phyloP scores from a whole-genome alignment of 1,140 invertebrate genomes.

The Formica exsecta region DNA sequence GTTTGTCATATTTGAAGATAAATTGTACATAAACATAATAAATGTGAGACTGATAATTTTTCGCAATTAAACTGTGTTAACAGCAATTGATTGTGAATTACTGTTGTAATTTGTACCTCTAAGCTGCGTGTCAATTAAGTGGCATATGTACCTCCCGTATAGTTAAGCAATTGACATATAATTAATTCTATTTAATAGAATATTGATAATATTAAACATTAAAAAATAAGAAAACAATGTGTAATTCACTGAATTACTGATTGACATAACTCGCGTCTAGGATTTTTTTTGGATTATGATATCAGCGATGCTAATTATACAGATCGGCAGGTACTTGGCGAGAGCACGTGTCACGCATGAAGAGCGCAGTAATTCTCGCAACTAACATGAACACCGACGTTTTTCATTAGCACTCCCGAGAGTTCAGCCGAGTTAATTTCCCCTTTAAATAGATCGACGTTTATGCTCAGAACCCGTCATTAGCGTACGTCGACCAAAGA shows the following conservation, averaged over 20 bases:
- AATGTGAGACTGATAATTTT: background rate
- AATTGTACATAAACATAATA: background rate
- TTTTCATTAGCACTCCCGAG: slow-evolving; percentile 70
- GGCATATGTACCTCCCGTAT: background rate
- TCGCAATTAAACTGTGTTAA: too few relatives aligned
- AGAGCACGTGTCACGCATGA: slow-evolving; percentile 50
- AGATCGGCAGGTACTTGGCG: slow-evolving; percentile 42
- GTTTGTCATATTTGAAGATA: background rate
- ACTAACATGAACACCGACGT: slow-evolving; percentile 59
- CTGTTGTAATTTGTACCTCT: slow-evolving; percentile 25
- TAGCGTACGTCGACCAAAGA: slow-evolving; percentile 70
- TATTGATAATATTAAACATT: background rate
- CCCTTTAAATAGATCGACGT: slow-evolving; percentile 74
- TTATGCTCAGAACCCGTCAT: slow-evolving; percentile 67
- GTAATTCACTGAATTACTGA: slow-evolving; percentile 26
- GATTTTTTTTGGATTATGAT: slow-evolving; percentile 49
- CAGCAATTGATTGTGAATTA: slow-evolving; percentile 11
- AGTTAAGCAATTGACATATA: slow-evolving; percentile 28
- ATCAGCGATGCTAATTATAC: slow-evolving; percentile 51
- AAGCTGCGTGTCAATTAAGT: slow-evolving; percentile 12
- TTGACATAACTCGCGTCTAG: slow-evolving; percentile 24
- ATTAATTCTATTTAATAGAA: slow-evolving; percentile 1
- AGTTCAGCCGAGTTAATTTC: slow-evolving; percentile 71
- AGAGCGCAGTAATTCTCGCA: slow-evolving; percentile 53
- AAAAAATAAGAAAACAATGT: background rate